Percentiles rank a stretch among this genome's conserved stretches.
Evolutionary conservation across 2,888 invertebrate species (phyloP).

Genomic region (Conops quadrifasciatus): DNA sequence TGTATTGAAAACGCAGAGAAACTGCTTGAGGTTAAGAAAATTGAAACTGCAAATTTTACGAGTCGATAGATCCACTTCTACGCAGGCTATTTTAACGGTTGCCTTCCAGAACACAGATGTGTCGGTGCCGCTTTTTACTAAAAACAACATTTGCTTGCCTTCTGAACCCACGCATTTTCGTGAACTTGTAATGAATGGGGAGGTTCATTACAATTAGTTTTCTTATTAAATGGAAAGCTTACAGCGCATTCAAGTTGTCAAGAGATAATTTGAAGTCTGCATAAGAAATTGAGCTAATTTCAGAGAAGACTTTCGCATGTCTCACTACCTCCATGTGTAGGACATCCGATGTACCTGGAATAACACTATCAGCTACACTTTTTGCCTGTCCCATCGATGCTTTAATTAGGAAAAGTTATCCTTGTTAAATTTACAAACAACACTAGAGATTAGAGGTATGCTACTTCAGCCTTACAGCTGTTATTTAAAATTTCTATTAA

Average conservation of each 20-base stretch:
- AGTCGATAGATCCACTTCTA: slow-evolving; percentile 69
- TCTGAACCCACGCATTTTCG: slow-evolving; percentile 70
- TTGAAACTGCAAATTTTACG: slow-evolving; percentile 70
- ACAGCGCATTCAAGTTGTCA: slow-evolving; percentile 72
- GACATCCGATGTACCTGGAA: slow-evolving; percentile 49
- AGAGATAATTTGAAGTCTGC: slow-evolving; percentile 70
- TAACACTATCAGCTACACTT: slow-evolving; percentile 49
- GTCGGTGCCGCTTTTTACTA: slow-evolving; percentile 73
- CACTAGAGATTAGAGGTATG: no score
- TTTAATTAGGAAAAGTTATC: neutral
- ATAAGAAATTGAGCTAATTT: slow-evolving; percentile 67
- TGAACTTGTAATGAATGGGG: slow-evolving; percentile 63
- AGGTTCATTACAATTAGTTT: no score
- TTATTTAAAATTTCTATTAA: no score
- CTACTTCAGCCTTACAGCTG: no score
- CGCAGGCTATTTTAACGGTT: slow-evolving; percentile 72
- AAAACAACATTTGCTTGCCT: slow-evolving; percentile 73
- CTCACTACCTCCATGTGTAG: slow-evolving; percentile 54
- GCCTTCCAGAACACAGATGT: slow-evolving; percentile 75
- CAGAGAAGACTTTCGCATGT: slow-evolving; percentile 64
- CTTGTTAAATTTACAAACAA: neutral
- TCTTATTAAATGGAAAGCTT: no score
- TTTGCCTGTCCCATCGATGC: slow-evolving; percentile 53
- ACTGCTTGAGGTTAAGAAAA: slow-evolving; percentile 71
- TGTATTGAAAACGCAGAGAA: slow-evolving; percentile 71